These are phyloP conservation scores for Charaxes varanes DNA, from an alignment of 1,140 invertebrate genomes.

Conservation along the genomic window DNA sequence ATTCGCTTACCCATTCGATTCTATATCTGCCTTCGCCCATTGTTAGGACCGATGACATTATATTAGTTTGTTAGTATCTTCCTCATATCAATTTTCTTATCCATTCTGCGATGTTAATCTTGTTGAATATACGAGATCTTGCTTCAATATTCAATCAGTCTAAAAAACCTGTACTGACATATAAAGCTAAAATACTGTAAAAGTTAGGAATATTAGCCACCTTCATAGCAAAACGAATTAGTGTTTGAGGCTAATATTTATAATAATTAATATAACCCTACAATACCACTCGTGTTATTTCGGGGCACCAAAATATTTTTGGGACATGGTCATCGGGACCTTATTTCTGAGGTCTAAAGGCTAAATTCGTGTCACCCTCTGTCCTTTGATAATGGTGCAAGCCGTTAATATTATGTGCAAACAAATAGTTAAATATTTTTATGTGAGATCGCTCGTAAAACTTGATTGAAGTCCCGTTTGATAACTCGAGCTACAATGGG, in stretches of 20 bases:
- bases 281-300: conserved; percentile 18
- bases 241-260: conserved; percentile 32
- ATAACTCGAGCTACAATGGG: conserved; percentile 42
- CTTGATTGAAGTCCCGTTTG: conserved; percentile 62
- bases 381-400: conserved; percentile 34
- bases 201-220: too few relatives aligned
- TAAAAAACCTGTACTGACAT: too few relatives aligned
- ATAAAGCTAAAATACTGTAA: too few relatives aligned
- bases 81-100: too few relatives aligned
- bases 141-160: too few relatives aligned
- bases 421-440: conserved; percentile 72
- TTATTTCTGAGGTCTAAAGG: conserved; percentile 26
- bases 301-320: conserved; percentile 13
- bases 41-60: conserved; percentile 7
- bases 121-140: too few relatives aligned
- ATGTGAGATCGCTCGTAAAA: conserved; percentile 65
- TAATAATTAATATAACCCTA: conserved; percentile 44
- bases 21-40: not conserved
- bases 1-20: conserved; percentile 11
- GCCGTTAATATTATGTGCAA: conserved; percentile 65
- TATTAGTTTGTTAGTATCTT: conserved; percentile 7
- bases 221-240: conserved; percentile 11
- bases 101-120: too few relatives aligned
- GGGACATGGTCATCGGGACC: conserved; percentile 11
- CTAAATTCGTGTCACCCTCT: conserved; percentile 24